Percentiles rank a stretch among this genome's conserved stretches.
Evolutionary conservation across 2,113 vertebrate species (phyloP).

Genomic region (Cottus gobio): DNA sequence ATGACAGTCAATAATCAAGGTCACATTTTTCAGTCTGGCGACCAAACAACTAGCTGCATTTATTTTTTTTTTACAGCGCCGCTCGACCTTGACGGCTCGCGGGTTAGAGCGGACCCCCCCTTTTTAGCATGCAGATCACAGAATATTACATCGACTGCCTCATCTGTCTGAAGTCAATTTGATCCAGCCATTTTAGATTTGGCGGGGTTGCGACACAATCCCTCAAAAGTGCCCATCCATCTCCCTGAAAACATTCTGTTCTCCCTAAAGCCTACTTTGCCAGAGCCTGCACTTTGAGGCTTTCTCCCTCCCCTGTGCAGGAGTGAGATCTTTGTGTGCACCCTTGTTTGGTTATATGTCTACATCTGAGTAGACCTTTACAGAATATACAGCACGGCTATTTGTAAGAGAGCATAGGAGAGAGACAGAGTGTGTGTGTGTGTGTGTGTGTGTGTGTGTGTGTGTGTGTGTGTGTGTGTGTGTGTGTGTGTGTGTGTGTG

Average conservation of each 20-base stretch:
- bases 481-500: slow-evolving; percentile 8
- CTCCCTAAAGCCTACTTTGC: slow-evolving; percentile 77
- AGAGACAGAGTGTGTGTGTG: neutral
- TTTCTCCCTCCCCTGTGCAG: slow-evolving; percentile 35
- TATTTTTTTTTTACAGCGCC: slow-evolving; percentile 76
- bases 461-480: slow-evolving; percentile 7
- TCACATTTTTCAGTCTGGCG: slow-evolving; percentile 81
- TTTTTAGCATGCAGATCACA: slow-evolving; percentile 84
- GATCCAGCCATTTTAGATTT: slow-evolving; percentile 84
- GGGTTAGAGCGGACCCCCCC: slow-evolving; percentile 75
- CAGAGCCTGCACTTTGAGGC: slow-evolving; percentile 56
- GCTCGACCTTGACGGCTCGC: slow-evolving; percentile 77
- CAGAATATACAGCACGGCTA: slow-evolving; percentile 62
- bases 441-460: slow-evolving; percentile 16
- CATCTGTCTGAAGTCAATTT: slow-evolving; percentile 83
- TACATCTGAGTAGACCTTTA: slow-evolving; percentile 58
- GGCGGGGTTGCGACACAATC: slow-evolving; percentile 80
- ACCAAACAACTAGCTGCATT: slow-evolving; percentile 80
- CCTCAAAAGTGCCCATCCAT: slow-evolving; percentile 82
- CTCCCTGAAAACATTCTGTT: slow-evolving; percentile 78
- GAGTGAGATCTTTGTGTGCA: slow-evolving; percentile 56
- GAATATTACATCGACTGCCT: slow-evolving; percentile 81
- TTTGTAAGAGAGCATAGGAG: slow-evolving; percentile 45
- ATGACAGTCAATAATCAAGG: slow-evolving; percentile 82
- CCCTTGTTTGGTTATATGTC: slow-evolving; percentile 72